Conservation (phyloP, 2,888 invertebrate genomes). For the Diadegma fenestrale region DNA sequence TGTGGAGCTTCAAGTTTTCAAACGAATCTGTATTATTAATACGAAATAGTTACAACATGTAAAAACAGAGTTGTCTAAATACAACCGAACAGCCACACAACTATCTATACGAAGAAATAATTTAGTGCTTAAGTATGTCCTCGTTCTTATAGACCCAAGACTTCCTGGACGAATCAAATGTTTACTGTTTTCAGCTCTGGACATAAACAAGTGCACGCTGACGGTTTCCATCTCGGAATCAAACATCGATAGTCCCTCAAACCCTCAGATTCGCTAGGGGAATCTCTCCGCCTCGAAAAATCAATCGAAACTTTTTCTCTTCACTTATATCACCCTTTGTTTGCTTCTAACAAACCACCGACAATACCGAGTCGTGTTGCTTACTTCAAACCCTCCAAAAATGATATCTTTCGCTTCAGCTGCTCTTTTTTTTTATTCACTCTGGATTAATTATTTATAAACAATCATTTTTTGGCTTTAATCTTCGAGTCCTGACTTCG, state of each 20-base stretch:
- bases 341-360: conserved; percentile 11
- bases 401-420: neutral
- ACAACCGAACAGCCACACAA: neutral
- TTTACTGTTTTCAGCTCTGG: conserved; percentile 7
- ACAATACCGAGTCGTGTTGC: neutral
- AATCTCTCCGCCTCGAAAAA: neutral
- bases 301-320: neutral
- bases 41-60: conserved; percentile 3
- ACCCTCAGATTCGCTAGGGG: neutral
- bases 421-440: neutral
- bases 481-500: neutral
- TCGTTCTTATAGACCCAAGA: conserved; percentile 12
- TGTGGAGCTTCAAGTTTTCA: neutral
- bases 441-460: neutral
- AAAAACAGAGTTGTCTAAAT: conserved; percentile 8
- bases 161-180: conserved; percentile 6
- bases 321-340: neutral
- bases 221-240: conserved; percentile 15
- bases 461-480: neutral
- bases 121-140: neutral
- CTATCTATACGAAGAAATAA: neutral
- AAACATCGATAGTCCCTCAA: conserved; percentile 10
- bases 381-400: neutral
- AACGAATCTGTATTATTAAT: conserved; percentile 17
- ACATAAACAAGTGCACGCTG: conserved; percentile 1